phyloP scores from a whole-genome alignment of 2,888 invertebrate species.

The Thymelicus lineola region DNA sequence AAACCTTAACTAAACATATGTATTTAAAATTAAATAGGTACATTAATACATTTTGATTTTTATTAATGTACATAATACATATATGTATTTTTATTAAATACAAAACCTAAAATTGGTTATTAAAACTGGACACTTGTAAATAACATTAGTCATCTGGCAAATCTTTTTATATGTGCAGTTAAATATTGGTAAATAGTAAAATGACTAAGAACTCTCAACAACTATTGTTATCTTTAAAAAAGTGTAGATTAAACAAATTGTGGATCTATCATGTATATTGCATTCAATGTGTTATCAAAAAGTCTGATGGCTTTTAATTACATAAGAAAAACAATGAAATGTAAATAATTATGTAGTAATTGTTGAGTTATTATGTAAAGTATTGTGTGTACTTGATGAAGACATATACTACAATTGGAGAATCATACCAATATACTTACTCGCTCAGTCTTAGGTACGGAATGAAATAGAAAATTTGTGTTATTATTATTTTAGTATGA shows the following conservation, averaged over 20 bases:
- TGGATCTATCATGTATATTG: no score
- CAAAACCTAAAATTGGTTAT: no score
- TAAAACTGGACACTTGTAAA: not conserved
- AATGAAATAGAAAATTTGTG: constrained; percentile 36
- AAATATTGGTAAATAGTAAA: not conserved
- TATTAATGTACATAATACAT: no score
- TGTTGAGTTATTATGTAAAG: constrained; percentile 28
- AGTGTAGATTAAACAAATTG: no score
- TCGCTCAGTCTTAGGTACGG: constrained; percentile 49
- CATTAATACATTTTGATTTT: no score
- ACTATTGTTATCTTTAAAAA: not conserved
- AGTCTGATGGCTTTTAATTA: no score
- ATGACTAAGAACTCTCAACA: not conserved
- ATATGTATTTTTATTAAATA: no score
- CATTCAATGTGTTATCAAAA: no score
- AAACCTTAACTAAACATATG: no score
- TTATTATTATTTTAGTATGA: constrained; percentile 14
- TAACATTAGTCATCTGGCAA: constrained; percentile 9
- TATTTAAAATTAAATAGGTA: no score
- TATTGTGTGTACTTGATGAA: constrained; percentile 13
- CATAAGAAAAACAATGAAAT: not conserved
- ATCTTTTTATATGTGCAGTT: constrained; percentile 3
- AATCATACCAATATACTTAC: constrained; percentile 43
- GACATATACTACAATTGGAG: constrained; percentile 34
- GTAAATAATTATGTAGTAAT: not conserved